phyloP scores from a whole-genome alignment of 2,113 vertebrate genomes.

The Rhinopomastus cyanomelas region DNA sequence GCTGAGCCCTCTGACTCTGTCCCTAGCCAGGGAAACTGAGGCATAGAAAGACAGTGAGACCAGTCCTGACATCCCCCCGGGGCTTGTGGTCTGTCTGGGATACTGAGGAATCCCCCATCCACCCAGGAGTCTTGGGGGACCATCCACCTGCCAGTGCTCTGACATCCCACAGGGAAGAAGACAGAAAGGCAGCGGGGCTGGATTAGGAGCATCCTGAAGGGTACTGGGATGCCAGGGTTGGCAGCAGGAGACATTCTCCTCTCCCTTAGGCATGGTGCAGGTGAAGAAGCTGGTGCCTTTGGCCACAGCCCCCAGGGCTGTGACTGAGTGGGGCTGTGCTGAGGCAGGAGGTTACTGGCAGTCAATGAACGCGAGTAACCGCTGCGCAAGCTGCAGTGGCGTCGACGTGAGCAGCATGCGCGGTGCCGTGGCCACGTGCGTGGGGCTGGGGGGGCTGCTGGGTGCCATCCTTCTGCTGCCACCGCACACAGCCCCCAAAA shows the following conservation, averaged over 20 bases:
- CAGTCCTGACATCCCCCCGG: not conserved
- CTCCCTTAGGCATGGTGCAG: not conserved
- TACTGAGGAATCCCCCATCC: not conserved
- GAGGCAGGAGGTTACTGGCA: conserved; percentile 68
- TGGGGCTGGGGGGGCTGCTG: not conserved
- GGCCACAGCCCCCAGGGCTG: not conserved
- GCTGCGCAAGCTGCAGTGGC: conserved; percentile 54
- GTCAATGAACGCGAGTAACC: conserved; percentile 71
- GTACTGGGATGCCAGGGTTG: fast-evolving
- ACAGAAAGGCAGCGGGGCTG: not conserved
- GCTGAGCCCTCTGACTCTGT: not conserved
- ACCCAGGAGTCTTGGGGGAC: not conserved
- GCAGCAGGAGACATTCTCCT: fast-evolving
- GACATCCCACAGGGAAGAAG: not conserved
- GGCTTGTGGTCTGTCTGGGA: not conserved
- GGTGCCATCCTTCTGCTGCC: not conserved
- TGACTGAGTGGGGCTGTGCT: not conserved
- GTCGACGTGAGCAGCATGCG: conserved; percentile 62
- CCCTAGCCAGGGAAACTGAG: not conserved
- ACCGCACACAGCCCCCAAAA: not conserved
- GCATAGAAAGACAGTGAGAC: not conserved
- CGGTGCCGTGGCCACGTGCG: not conserved
- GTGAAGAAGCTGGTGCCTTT: not conserved
- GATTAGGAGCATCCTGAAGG: not conserved
- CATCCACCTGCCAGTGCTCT: not conserved